Evolutionary conservation across 2,113 vertebrate genomes (phyloP).

Genomic region (Atrichornis clamosus): DNA sequence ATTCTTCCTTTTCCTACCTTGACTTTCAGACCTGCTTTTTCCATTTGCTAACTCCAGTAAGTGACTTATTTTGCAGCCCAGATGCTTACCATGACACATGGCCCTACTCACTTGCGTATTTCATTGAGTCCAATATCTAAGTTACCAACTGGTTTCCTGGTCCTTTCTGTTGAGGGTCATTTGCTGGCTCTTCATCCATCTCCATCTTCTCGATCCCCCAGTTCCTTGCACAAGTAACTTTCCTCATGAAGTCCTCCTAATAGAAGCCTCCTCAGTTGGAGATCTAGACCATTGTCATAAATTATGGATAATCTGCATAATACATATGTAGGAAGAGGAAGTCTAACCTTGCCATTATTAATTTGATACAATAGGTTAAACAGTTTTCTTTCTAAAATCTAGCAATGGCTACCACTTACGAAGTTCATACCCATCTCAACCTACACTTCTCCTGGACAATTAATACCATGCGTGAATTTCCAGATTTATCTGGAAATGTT

Average conservation of each 20-base stretch:
- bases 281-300: not conserved
- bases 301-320: not conserved
- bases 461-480: not conserved
- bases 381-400: not conserved
- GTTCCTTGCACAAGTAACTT: not conserved
- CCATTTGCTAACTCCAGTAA: not conserved
- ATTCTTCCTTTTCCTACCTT: not conserved
- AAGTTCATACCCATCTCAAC: not conserved
- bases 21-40: not conserved
- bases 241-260: not conserved
- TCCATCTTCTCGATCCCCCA: not conserved
- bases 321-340: not conserved
- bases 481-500: not conserved
- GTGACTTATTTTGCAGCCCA: not conserved
- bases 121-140: not conserved
- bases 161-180: not conserved
- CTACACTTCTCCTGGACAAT: not conserved
- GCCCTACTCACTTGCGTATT: not conserved
- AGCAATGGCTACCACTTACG: not conserved
- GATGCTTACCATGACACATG: not conserved
- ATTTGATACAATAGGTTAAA: not conserved
- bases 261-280: not conserved
- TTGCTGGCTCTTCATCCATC: not conserved
- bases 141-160: not conserved
- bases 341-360: not conserved